Conservation (phyloP, 2,797 vertebrate species). For the Ceryle rudis region DNA sequence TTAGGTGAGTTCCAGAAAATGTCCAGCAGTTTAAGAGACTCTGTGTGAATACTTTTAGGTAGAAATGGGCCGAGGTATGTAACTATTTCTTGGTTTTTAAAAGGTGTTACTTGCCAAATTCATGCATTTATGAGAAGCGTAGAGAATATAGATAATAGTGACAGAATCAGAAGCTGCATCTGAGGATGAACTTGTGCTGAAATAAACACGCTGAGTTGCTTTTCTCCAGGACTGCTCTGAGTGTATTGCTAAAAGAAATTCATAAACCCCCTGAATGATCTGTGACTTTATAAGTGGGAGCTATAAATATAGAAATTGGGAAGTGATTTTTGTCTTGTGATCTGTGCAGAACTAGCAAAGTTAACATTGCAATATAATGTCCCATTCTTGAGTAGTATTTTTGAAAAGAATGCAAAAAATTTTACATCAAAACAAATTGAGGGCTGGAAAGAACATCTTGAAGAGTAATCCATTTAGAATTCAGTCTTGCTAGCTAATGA, state of each 20-base stretch:
- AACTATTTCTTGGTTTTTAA: background rate
- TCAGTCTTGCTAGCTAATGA: background rate
- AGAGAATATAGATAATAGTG: background rate
- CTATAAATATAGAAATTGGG: background rate
- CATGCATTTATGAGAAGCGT: background rate
- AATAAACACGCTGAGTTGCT: background rate
- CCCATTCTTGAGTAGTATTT: background rate
- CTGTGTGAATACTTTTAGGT: background rate
- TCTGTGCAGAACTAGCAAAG: background rate
- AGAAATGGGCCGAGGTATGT: background rate
- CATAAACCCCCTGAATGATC: background rate
- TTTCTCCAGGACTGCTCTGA: background rate
- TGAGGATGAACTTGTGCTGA: background rate
- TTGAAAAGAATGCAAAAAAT: background rate
- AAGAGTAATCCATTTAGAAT: background rate
- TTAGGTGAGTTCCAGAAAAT: background rate
- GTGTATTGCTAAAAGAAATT: background rate
- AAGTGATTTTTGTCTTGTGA: conserved; percentile 37
- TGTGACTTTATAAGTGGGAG: background rate
- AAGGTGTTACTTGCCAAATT: background rate
- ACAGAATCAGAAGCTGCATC: background rate
- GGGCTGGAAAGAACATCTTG: background rate
- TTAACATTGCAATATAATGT: background rate
- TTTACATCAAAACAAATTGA: background rate
- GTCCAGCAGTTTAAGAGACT: background rate